These are phyloP conservation scores for Timema cristinae DNA, from an alignment of 2,888 invertebrate genomes.

Conservation along the genomic window DNA sequence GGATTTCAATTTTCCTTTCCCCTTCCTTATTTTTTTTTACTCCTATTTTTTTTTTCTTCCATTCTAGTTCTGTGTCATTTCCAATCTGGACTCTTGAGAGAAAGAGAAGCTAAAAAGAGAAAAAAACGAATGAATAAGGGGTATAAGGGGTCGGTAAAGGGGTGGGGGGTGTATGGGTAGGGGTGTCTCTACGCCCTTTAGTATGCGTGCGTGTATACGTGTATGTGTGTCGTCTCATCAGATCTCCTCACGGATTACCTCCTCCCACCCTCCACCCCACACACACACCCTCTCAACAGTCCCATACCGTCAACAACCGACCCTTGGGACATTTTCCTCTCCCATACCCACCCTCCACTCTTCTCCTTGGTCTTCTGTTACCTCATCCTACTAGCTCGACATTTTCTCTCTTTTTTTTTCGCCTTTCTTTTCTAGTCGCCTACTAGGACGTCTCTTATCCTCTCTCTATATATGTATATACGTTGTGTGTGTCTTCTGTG, in stretches of 20 bases:
- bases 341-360: neutral
- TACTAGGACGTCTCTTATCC: slow-evolving; percentile 18
- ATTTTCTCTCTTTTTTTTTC: slow-evolving; percentile 20
- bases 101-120: no score
- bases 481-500: slow-evolving; percentile 15
- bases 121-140: no score
- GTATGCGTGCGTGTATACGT: neutral
- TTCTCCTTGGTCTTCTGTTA: slow-evolving; percentile 3
- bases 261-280: neutral
- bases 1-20: slow-evolving; percentile 24
- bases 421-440: slow-evolving; percentile 6
- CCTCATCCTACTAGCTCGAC: neutral
- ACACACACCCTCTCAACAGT: no score
- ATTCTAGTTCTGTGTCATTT: slow-evolving; percentile 20
- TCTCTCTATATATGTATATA: slow-evolving; percentile 16
- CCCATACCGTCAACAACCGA: no score
- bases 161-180: no score
- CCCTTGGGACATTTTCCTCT: no score
- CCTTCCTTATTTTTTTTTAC: slow-evolving; percentile 6
- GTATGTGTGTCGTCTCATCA: slow-evolving; percentile 18
- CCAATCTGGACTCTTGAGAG: slow-evolving; percentile 21
- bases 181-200: neutral
- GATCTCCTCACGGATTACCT: slow-evolving; percentile 23
- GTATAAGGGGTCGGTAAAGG: no score
- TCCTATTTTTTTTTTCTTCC: neutral